These are phyloP conservation scores for fruit fly (Drosophila melanogaster) DNA, from an alignment of 1,140 invertebrate genomes.

Conservation along the genomic window Release_6_plus_ISO1_MT NT_033779.5:18149501-18150000, in stretches of 20 bases:
- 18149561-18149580: neutral
- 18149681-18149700: neutral
- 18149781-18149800: neutral
- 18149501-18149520: too few species aligned
- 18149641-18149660: neutral
- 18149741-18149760: constrained; percentile 19
- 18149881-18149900: constrained; percentile 45
- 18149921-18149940: constrained; percentile 83
- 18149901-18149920: constrained; percentile 65
- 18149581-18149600: constrained; percentile 1
- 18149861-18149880: neutral
- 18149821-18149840: constrained; percentile 28
- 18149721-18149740: neutral
- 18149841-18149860: neutral
- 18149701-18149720: constrained; percentile 22
- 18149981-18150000: constrained; percentile 73
- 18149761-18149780: constrained; percentile 22
- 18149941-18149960: constrained; percentile 80
- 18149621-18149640: neutral
- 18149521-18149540: neutral
- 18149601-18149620: neutral
- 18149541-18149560: neutral
- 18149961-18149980: constrained; percentile 84
- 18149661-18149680: constrained; percentile 1
- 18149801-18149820: constrained; percentile 28